Conservation (phyloP, 2,888 invertebrate species). For the Catocala nupta region DNA sequence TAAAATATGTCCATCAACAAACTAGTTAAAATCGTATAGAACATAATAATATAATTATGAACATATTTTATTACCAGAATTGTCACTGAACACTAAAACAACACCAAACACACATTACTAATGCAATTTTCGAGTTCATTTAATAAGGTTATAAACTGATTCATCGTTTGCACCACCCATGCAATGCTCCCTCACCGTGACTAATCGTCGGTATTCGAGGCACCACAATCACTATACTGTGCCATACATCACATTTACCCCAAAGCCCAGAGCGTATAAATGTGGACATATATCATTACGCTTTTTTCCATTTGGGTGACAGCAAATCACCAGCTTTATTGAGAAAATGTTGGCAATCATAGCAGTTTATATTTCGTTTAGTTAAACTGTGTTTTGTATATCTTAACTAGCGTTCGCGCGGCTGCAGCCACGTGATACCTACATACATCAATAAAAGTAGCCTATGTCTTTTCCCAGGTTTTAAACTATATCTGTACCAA, state of each 20-base stretch:
- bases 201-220: conserved; percentile 35
- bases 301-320: conserved; percentile 9
- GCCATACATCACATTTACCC: conserved; percentile 43
- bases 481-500: too few relatives aligned
- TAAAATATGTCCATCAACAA: too few relatives aligned
- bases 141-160: conserved; percentile 31
- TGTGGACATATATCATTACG: conserved; percentile 30
- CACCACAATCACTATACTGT: conserved; percentile 37
- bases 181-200: conserved; percentile 37
- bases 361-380: background rate
- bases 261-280: conserved; percentile 26
- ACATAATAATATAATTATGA: too few relatives aligned
- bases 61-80: too few relatives aligned
- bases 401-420: too few relatives aligned
- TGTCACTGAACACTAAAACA: background rate
- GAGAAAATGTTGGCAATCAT: background rate
- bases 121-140: conserved; percentile 16
- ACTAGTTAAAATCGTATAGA: too few relatives aligned
- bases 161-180: conserved; percentile 28
- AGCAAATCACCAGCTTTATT: conserved; percentile 16
- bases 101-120: background rate
- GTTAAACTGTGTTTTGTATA: too few relatives aligned
- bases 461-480: too few relatives aligned
- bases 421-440: too few relatives aligned
- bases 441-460: too few relatives aligned